phyloP scores from a whole-genome alignment of 2,797 vertebrate species.

The Manis pentadactyla region DNA sequence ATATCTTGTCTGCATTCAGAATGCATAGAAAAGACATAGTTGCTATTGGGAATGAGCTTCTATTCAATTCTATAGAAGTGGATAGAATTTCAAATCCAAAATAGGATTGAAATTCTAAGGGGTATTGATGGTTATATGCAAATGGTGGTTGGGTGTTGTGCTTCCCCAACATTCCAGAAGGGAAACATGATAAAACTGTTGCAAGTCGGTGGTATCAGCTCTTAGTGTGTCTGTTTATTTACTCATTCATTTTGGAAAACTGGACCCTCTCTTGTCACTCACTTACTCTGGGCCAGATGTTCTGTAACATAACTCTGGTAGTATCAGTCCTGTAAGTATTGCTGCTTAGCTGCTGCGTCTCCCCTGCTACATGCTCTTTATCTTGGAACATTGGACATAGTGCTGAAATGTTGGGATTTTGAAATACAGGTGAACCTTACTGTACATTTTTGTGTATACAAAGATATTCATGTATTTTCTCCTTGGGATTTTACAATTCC shows the following conservation, averaged over 20 bases:
- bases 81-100: not conserved
- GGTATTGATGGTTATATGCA: not conserved
- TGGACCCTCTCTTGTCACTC: not conserved
- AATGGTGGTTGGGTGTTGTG: not conserved
- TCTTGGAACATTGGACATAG: conserved; percentile 24
- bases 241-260: conserved; percentile 12
- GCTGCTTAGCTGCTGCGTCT: not conserved
- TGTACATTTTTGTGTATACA: not conserved
- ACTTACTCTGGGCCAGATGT: not conserved
- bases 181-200: not conserved
- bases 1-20: conserved; percentile 30
- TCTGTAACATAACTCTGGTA: not conserved
- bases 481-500: not conserved
- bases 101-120: not conserved
- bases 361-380: not conserved
- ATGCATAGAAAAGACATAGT: conserved; percentile 22
- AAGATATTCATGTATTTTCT: not conserved
- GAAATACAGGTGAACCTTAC: not conserved
- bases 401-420: conserved; percentile 24
- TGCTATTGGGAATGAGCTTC: conserved; percentile 14
- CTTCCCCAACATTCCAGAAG: not conserved
- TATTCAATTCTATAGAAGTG: not conserved
- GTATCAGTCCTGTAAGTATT: not conserved
- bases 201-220: not conserved
- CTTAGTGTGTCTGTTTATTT: not conserved